Base-by-base conservation (phyloP, 2,888 invertebrate species). In the Balanococcus diminutus region DNA sequence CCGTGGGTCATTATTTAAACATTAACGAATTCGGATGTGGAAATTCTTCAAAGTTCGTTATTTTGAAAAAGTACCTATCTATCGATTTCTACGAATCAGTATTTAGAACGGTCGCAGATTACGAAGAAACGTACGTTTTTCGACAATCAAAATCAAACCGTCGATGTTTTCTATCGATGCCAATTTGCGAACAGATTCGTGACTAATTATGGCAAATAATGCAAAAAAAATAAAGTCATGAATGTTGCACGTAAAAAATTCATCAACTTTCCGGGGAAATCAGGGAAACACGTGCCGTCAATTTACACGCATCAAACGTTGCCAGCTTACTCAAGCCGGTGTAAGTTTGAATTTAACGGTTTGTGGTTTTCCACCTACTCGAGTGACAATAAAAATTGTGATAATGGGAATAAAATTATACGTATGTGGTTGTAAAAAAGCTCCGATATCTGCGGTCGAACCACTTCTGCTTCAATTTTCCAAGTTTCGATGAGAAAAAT, bases 1-100 rank as follows among this genome's bases (percentile, higher is more conserved):
- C 11, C 75, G n/a, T n/a, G 14, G 36, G 75, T 79, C 75, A 79
- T 79, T 79, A 79, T 79, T 79, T 79, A 32, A 79, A 79, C 31
- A 79, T 79, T 79, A 79, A 79, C 75, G 75, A 36, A 79, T 79
- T 79, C 11, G 28, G 3, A 6, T 9, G 75, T 79, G 28, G 36
- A 79, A 36, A 79, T 36, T 79, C 75, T 36, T 36, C 9, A 14
- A 19, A 36, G 75, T 36, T 67, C 67, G 67, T 67, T 67, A 67
- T 67, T 67, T 67, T 67, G 67, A 67, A 67, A 28, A n/a, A n/a
- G n/a, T n/a, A n/a, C n/a, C n/a, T n/a, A 28, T 67, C 28, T 2
- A 67, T 11, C 1, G 11, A 25, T 67, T 67, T 67, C 14, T 16
- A 67, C 61, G 28, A 67, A 25, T 25, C 22, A 61, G 56, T 56